Base-by-base conservation (phyloP, 1,140 invertebrate species). In the Saccostrea glomerata region DNA sequence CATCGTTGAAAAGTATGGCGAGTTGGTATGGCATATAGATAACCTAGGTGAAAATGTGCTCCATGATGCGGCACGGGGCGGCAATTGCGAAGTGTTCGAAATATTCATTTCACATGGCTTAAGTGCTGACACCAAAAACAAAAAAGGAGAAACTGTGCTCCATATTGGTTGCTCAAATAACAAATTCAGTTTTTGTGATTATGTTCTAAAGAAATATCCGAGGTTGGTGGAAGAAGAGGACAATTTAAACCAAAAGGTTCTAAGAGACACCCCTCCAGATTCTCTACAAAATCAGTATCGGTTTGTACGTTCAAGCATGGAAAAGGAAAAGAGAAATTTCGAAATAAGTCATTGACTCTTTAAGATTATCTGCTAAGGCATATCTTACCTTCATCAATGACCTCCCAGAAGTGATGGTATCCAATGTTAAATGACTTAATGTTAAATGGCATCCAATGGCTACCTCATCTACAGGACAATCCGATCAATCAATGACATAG, bases 161-260 rank as follows among this genome's bases (percentile, higher is more conserved):
- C 58, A 63, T 63, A 63, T 63, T 20, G 15, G 58, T 63, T 63
- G 58, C n/a, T 63, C n/a, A 63, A 63, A 63, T n/a, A 63, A 63
- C 1, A 63, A 63, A 63, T 63, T 63, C 58, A 63, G n/a, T 2
- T 63, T 63, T 63, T 63, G 58, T 63, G 58, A 63, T 7, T 63
- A 20, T 63, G n/a, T 63, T 63, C 17, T n/a, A 17, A 2, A 63
- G 58, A 63, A 20, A 20, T 63, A 63, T 63, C 58, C 58, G 5
- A n/a, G 20, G 5, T 63, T 63, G 17, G 5, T 63, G 17, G 58
- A 63, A 20, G 58, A 63, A n/a, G 58, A 63, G 17, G 58, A 63
- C 58, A 63, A 63, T 20, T 6, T 20, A 63, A 5, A 7, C 20
- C 58, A 17, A 63, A 63, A n/a, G 5, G 58, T 63, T 6, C 17